phyloP scores from a whole-genome alignment of 2,113 vertebrate species.

The Siniperca knerii region DNA sequence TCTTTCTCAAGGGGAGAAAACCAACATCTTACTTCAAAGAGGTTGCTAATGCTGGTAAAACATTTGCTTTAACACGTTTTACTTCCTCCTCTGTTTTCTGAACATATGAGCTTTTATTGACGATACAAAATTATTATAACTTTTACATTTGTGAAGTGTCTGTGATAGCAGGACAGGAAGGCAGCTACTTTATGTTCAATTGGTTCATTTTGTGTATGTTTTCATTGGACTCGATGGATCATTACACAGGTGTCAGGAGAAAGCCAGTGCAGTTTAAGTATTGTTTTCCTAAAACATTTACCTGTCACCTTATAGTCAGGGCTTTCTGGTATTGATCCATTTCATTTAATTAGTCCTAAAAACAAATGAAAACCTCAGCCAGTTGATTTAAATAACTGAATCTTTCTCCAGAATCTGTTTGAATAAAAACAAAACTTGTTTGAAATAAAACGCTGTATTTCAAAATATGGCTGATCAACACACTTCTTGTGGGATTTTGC shows the following conservation, averaged over 20 bases:
- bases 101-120: background rate
- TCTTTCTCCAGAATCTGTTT: background rate
- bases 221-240: background rate
- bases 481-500: background rate
- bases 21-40: conserved; percentile 45
- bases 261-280: background rate
- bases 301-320: no score
- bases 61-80: background rate
- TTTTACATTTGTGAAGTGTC: background rate
- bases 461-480: no score
- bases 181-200: background rate
- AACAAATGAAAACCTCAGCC: background rate
- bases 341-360: background rate
- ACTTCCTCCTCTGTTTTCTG: conserved; percentile 20
- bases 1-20: conserved; percentile 18
- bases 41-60: background rate
- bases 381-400: background rate
- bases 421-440: background rate
- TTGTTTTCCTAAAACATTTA: background rate
- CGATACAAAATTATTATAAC: background rate
- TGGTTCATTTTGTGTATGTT: background rate
- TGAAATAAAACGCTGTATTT: background rate
- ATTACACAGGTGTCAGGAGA: background rate
- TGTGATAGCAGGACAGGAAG: background rate
- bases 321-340: no score